Evolutionary conservation across 2,888 invertebrate species (phyloP).

Genomic region (Pterostichus niger): DNA sequence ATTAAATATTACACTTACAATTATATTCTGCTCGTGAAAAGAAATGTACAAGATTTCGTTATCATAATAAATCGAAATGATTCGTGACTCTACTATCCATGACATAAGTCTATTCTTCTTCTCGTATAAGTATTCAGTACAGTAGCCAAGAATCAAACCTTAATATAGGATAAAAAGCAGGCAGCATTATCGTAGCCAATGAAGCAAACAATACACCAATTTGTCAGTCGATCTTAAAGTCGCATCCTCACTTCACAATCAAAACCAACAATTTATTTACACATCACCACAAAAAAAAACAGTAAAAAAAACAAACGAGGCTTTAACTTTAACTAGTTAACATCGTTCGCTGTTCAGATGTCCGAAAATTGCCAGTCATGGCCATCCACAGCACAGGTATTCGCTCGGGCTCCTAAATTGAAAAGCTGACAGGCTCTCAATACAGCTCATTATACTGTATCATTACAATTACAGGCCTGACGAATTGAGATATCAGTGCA

Average conservation of each 20-base stretch:
- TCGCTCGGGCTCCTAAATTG: slow-evolving; percentile 42
- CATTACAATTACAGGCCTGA: slow-evolving; percentile 72
- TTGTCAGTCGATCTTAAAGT: slow-evolving; percentile 46
- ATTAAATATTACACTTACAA: no score
- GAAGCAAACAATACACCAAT: slow-evolving; percentile 38
- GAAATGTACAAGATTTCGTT: background rate
- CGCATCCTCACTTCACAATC: slow-evolving; percentile 51
- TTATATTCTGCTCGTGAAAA: background rate
- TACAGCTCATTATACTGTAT: slow-evolving; percentile 71
- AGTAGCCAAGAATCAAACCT: slow-evolving; percentile 34
- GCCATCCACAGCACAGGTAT: slow-evolving; percentile 29
- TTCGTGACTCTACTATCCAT: background rate
- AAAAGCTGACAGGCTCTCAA: slow-evolving; percentile 68
- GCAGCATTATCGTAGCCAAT: slow-evolving; percentile 48
- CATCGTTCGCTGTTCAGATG: slow-evolving; percentile 30
- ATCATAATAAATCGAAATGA: no score
- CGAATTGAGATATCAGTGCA: slow-evolving; percentile 71
- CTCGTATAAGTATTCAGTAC: slow-evolving; percentile 29
- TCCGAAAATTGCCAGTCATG: slow-evolving; percentile 56
- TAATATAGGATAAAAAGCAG: slow-evolving; percentile 35
- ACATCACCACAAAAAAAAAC: slow-evolving; percentile 32
- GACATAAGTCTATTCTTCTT: slow-evolving; percentile 37
- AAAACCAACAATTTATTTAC: slow-evolving; percentile 48
- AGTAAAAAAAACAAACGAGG: slow-evolving; percentile 39
- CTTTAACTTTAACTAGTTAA: slow-evolving; percentile 53